Percentiles rank a stretch among this genome's conserved stretches.
phyloP scores from a whole-genome alignment of 2,113 vertebrate species.

The Caracal caracal region DNA sequence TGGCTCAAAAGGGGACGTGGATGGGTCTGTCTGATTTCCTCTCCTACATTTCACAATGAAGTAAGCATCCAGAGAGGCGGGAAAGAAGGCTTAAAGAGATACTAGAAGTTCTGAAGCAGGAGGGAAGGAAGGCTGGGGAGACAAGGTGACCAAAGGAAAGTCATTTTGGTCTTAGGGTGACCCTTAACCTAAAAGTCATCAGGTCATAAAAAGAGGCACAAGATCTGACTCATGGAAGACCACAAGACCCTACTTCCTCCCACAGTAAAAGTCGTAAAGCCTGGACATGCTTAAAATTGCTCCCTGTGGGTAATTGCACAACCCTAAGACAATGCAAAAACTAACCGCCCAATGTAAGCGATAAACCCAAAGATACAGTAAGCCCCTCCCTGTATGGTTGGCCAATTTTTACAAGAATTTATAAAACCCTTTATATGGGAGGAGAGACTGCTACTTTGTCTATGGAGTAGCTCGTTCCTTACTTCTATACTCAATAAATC shows the following conservation, averaged over 20 bases:
- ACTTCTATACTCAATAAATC: background rate
- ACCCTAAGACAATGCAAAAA: background rate
- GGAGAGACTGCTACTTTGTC: background rate
- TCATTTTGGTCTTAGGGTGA: background rate
- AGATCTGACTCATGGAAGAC: background rate
- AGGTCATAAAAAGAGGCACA: background rate
- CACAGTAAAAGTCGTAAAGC: background rate
- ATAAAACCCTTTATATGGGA: background rate
- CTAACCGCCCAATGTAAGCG: background rate
- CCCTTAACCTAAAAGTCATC: background rate
- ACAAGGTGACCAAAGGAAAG: background rate
- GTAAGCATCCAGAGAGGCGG: background rate
- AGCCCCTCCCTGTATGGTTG: background rate
- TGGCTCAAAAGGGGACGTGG: background rate
- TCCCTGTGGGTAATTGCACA: background rate
- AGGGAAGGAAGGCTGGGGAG: background rate
- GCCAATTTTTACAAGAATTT: background rate
- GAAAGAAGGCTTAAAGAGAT: background rate
- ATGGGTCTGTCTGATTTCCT: background rate
- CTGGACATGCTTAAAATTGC: background rate
- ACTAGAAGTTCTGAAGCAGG: background rate
- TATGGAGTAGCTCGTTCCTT: background rate
- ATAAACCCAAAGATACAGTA: background rate
- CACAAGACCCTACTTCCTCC: background rate
- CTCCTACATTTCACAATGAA: background rate